Conservation (phyloP, 35 echinoderm and acorn worm genomes). For the Holothuria glaberrima region DNA sequence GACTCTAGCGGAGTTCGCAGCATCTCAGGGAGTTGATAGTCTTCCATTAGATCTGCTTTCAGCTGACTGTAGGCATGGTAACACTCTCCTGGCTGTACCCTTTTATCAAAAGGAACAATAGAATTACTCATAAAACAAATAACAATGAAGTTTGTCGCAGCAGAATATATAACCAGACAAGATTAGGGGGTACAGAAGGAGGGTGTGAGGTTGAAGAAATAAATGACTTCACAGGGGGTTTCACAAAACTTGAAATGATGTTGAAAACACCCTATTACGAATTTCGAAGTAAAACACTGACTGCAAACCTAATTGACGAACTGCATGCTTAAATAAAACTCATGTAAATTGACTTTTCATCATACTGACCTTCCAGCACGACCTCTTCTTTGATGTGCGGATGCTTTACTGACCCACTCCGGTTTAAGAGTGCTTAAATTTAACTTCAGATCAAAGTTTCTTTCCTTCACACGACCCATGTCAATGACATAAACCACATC, state of each 20-base stretch:
- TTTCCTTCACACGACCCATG: slow-evolving; percentile 79
- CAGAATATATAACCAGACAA: too few species aligned
- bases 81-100: slow-evolving; percentile 94
- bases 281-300: too few species aligned
- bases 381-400: slow-evolving; percentile 82
- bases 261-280: too few species aligned
- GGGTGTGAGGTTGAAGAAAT: too few species aligned
- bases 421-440: slow-evolving; percentile 94
- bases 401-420: slow-evolving; percentile 93
- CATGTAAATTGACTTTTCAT: too few species aligned
- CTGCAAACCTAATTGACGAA: too few species aligned
- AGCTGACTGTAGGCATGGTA: slow-evolving; percentile 92
- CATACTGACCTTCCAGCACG: slow-evolving; percentile 81
- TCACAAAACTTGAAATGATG: too few species aligned
- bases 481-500: slow-evolving; percentile 95
- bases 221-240: too few species aligned
- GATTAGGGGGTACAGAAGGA: too few species aligned
- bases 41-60: slow-evolving; percentile 66
- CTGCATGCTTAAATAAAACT: too few species aligned
- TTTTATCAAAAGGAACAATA: not conserved
- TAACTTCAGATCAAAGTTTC: slow-evolving; percentile 90
- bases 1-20: slow-evolving; percentile 90
- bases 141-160: too few species aligned
- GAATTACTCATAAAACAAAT: too few species aligned
- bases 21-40: slow-evolving; percentile 95